These are phyloP conservation scores for Deroptyus accipitrinus DNA, from an alignment of 2,113 vertebrate species.

Conservation along the genomic window DNA sequence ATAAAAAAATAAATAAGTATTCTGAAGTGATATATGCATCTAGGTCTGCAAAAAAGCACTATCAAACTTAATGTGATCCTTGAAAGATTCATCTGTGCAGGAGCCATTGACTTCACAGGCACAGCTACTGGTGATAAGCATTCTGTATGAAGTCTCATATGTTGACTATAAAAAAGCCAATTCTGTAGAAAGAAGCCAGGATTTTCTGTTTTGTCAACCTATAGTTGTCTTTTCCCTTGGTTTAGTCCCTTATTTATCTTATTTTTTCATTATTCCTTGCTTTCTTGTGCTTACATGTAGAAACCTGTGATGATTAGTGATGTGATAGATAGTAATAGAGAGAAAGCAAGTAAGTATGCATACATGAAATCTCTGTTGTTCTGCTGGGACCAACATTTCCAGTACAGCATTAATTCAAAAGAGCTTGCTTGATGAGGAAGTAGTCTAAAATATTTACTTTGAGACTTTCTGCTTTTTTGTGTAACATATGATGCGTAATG, in stretches of 20 bases:
- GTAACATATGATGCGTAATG: background rate
- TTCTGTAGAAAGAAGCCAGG: background rate
- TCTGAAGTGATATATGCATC: background rate
- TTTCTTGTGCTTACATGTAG: background rate
- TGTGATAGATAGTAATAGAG: background rate
- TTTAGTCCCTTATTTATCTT: background rate
- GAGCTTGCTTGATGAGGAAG: background rate
- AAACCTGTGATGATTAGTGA: background rate
- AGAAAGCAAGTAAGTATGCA: background rate
- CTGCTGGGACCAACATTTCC: background rate
- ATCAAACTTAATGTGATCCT: background rate
- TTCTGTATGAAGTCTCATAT: background rate
- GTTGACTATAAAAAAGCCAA: background rate
- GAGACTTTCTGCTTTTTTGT: background rate
- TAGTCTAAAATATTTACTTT: background rate
- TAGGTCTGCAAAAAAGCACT: background rate
- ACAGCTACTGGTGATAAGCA: background rate
- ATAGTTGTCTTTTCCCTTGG: background rate
- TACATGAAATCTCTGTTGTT: background rate
- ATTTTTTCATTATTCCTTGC: background rate
- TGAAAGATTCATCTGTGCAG: background rate
- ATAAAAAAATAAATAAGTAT: background rate
- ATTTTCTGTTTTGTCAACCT: background rate
- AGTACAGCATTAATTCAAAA: background rate
- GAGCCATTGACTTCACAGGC: background rate